phyloP scores from a whole-genome alignment of 35 echinoderm and acorn worm genomes.

The Ptychodera flava region DNA sequence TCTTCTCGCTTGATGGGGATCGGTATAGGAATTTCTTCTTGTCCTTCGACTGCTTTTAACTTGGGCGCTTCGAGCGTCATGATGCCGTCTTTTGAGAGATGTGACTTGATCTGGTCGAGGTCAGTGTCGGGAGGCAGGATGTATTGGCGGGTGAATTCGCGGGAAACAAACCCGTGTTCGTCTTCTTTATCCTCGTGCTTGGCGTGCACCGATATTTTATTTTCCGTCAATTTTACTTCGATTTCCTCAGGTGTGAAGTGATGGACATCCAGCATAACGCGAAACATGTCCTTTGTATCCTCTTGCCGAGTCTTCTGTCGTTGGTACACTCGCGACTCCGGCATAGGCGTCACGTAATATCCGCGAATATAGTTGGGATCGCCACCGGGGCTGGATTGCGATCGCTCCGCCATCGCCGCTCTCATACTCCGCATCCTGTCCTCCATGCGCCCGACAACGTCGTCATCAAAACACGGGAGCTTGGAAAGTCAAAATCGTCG shows the following conservation, averaged over 20 bases:
- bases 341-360: slow-evolving; percentile 20
- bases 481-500: slow-evolving; percentile 11
- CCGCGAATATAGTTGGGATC: slow-evolving; percentile 1
- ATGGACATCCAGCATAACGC: slow-evolving; percentile 25
- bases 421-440: not conserved
- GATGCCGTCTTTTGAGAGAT: slow-evolving; percentile 43
- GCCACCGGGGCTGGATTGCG: not conserved
- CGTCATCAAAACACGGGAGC: not conserved
- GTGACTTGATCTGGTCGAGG: slow-evolving; percentile 43
- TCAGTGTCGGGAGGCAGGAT: slow-evolving; percentile 57
- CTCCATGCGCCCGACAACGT: not conserved
- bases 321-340: not conserved
- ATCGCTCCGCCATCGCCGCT: not conserved
- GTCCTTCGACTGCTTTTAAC: slow-evolving; percentile 2
- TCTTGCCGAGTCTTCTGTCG: not conserved
- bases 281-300: slow-evolving; percentile 30
- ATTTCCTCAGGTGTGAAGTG: slow-evolving; percentile 33
- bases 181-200: slow-evolving; percentile 72
- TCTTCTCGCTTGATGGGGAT: slow-evolving; percentile 23
- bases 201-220: slow-evolving; percentile 39
- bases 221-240: slow-evolving; percentile 43
- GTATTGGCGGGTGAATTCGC: slow-evolving; percentile 67
- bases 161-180: slow-evolving; percentile 56
- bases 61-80: slow-evolving; percentile 47
- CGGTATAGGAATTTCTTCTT: slow-evolving; percentile 14